Percentiles rank a stretch among this genome's conserved stretches.
Conservation (phyloP, 2,888 invertebrate genomes). For the Rhimphoctona megacephalus region DNA sequence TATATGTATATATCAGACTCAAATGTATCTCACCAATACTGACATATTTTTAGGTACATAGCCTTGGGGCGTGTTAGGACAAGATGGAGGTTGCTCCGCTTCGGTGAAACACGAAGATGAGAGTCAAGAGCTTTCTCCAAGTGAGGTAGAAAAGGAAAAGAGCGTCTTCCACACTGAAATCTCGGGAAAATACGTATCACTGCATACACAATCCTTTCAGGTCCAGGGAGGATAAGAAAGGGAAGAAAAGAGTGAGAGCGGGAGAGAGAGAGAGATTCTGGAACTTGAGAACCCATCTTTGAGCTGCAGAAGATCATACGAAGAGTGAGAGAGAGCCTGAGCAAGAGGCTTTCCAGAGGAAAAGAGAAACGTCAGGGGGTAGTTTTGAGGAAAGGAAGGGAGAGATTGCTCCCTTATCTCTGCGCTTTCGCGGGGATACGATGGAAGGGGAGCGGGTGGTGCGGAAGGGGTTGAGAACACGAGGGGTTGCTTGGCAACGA, state of each 20-base stretch:
- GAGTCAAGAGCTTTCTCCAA: slow-evolving; percentile 28
- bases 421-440: slow-evolving; percentile 72
- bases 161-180: slow-evolving; percentile 25
- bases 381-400: slow-evolving; percentile 70
- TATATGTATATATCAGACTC: neutral
- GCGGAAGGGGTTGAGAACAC: slow-evolving; percentile 78
- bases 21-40: slow-evolving; percentile 18
- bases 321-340: slow-evolving; percentile 44
- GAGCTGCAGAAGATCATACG: slow-evolving; percentile 43
- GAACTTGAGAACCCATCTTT: slow-evolving; percentile 39
- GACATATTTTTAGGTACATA: slow-evolving; percentile 29
- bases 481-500: slow-evolving; percentile 81
- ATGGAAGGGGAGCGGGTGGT: slow-evolving; percentile 65
- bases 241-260: neutral
- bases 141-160: slow-evolving; percentile 10
- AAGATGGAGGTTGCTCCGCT: slow-evolving; percentile 68
- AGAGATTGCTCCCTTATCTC: slow-evolving; percentile 82
- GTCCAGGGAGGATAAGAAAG: neutral
- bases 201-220: slow-evolving; percentile 41
- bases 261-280: slow-evolving; percentile 12
- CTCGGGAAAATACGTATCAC: slow-evolving; percentile 40
- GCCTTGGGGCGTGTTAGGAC: slow-evolving; percentile 53
- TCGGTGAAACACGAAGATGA: slow-evolving; percentile 56
- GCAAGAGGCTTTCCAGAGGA: slow-evolving; percentile 67
- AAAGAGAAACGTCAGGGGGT: slow-evolving; percentile 62